Conservation (phyloP, 2,888 invertebrate genomes). For the Andrena minutula region DNA sequence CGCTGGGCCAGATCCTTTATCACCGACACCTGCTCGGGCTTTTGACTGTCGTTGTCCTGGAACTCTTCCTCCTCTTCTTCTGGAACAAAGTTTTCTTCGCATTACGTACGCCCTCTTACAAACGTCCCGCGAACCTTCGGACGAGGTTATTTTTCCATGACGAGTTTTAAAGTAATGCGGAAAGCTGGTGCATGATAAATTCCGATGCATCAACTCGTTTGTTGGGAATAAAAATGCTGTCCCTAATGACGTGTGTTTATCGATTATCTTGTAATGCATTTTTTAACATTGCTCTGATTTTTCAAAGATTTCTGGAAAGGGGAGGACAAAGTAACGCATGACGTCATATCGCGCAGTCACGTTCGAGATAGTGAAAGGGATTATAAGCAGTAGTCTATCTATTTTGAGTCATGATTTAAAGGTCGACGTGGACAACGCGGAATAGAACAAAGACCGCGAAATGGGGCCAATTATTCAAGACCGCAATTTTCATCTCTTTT, state of each 20-base stretch:
- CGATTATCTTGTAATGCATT: too few species aligned
- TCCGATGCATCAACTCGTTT: neutral
- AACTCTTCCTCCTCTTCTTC: conserved; percentile 85
- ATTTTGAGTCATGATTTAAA: conserved; percentile 11
- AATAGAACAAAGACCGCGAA: neutral
- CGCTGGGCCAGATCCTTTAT: conserved; percentile 91
- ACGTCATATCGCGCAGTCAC: neutral
- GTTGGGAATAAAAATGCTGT: neutral
- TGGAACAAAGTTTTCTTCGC: conserved; percentile 74
- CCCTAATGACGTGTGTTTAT: neutral
- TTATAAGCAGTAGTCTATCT: conserved; percentile 8
- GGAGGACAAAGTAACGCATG: neutral
- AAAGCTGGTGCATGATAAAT: neutral
- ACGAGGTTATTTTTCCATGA: neutral
- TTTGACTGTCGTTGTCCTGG: conserved; percentile 82
- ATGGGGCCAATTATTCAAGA: neutral
- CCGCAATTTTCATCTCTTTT: neutral
- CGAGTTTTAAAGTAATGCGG: neutral
- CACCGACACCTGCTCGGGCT: conserved; percentile 87
- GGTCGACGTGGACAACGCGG: conserved; percentile 11
- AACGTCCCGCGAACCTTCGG: neutral
- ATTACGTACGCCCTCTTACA: conserved; percentile 29
- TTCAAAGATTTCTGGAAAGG: neutral
- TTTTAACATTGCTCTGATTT: too few species aligned
- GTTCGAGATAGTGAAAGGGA: neutral